Base-by-base conservation (phyloP, 1,140 invertebrate species). In the Aricia agestis region DNA sequence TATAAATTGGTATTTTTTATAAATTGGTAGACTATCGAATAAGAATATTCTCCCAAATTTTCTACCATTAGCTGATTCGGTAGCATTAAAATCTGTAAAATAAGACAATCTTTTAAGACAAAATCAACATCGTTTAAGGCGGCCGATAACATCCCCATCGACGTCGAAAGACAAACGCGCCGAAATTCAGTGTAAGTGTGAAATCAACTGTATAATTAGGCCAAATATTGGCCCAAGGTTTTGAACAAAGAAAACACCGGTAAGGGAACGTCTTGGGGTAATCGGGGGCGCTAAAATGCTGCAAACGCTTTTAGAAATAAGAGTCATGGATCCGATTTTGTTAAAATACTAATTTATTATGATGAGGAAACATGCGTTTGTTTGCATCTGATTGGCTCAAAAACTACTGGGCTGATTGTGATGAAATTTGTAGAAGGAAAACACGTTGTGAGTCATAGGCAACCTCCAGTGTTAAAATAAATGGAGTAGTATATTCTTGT, bases 171-270 rank as follows among this genome's bases (percentile, higher is more conserved):
- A 83, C 84, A 87, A 87, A 86, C 82, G 76, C 70, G 71, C 67
- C 59, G 65, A 75, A 83, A 80, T 79, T 79, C 76, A 73, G 78
- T 76, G 75, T 80, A 82, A 86, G 85, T 86, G 85, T 85, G 83
- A 87, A 87, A 87, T 87, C 84, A 85, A 84, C 75, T 84, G 84
- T 83, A 82, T 87, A 87, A 87, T 87, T 85, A 81, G 80, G 71
- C 77, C 84, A 87, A 87, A 87, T 86, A 87, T 87, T 87, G 83
- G 81, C 57, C 75, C 76, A 79, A 76, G 82, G 78, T 75, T 81
- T 71, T 77, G 74, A 84, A 85, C 83, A 87, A 85, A 86, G 84
- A 86, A 86, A 86, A 85, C 82, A 87, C 73, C 76, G 79, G 84
- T 80, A 70, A 78, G 82, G 80, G 80, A 78, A 74, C 77, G 78